phyloP scores from a whole-genome alignment of 2,797 vertebrate genomes.

The Girardinus metallicus region DNA sequence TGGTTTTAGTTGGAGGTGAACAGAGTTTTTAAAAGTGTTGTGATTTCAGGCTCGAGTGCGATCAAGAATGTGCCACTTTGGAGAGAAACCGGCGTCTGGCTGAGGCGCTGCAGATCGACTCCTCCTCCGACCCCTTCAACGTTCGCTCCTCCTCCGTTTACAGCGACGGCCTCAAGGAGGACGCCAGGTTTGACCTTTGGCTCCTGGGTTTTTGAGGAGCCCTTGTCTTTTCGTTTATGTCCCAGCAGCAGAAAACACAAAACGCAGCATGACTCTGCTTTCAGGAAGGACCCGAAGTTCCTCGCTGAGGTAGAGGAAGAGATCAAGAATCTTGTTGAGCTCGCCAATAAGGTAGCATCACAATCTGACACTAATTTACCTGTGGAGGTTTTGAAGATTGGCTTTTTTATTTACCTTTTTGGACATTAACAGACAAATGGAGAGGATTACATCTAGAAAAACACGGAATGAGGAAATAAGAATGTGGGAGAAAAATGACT shows the following conservation, averaged over 20 bases:
- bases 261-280: conserved; percentile 18
- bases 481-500: not conserved
- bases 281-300: conserved; percentile 95
- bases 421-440: not conserved
- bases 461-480: not conserved
- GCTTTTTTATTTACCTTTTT: not conserved
- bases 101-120: conserved; percentile 93
- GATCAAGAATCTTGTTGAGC: conserved; percentile 91
- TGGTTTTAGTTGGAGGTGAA: not conserved
- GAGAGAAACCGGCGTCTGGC: conserved; percentile 95
- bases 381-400: no score
- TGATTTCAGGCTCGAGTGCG: conserved; percentile 88
- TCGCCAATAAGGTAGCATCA: conserved; percentile 89
- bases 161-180: conserved; percentile 94
- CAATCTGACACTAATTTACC: not conserved
- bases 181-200: conserved; percentile 85
- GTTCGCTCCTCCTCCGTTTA: conserved; percentile 87
- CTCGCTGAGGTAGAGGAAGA: conserved; percentile 95
- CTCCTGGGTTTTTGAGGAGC: not conserved
- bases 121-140: conserved; percentile 92
- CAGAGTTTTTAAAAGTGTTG: not conserved
- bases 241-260: not conserved
- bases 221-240: not conserved
- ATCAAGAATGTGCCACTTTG: conserved; percentile 92
- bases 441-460: not conserved